Base-by-base conservation (phyloP, 2,113 vertebrate species). In the Hymenochirus boettgeri region DNA sequence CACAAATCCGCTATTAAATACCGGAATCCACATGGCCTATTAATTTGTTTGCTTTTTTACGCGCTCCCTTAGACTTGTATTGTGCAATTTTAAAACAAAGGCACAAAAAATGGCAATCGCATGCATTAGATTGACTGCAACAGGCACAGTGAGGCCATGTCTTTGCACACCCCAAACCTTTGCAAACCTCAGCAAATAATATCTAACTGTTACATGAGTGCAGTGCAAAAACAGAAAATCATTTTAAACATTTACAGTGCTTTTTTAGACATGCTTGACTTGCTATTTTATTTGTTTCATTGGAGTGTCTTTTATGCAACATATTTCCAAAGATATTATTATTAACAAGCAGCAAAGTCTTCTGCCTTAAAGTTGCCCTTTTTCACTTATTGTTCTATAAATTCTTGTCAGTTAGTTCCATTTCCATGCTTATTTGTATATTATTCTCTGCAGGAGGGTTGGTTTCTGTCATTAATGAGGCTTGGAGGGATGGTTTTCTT, bases 311-410 rank as follows among this genome's bases (percentile, higher is more conserved):
- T 18, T 46, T 24, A 57, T 6, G 51, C 39, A 56, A 47, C 37
- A 19, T 33, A 51, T 52, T 52, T 27, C 13, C 23, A 52, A 15
- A 8, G 39, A 31, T 59, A 24, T 21, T 50, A 24, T 21, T 50
- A 39, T 52, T 59, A 67, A 67, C 64, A 29, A 52, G 64, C 64
- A 17, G 5, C 54, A 59, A 4, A 7, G 23, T 50, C n/a, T 52
- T 50, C 33, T 39, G 13, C 64, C 58, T 52, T 53, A 67, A 57
- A 52, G 64, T 39, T 67, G 64, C 45, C 45, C 64, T 67, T n/a
- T n/a, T 67, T 67, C 64, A 51, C 64, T 59, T 66, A 58, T 52
- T 59, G 55, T 58, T 59, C 29, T n/a, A 24, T 59, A 59, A 65
- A 50, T 55, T 9, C 31, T 67, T 59, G 64, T 42, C 33, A 52